Evolutionary conservation across 2,113 vertebrate genomes (phyloP).

Genomic region (Noturus placidus): DNA sequence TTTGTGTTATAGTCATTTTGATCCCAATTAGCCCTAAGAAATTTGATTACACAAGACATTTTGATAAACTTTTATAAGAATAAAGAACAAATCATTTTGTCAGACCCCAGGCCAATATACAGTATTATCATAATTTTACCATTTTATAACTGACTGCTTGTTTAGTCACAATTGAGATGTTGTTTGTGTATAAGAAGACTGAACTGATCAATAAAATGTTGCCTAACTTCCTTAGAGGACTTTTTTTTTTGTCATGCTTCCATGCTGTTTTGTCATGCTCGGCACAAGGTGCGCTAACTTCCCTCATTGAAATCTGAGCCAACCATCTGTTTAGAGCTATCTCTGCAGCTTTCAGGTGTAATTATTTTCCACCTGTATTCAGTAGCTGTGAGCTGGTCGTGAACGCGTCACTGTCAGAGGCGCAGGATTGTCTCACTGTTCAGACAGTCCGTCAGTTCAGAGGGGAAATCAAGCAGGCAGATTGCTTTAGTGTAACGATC

Average conservation of each 20-base stretch:
- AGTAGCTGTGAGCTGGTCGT: slow-evolving; percentile 25
- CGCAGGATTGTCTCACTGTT: slow-evolving; percentile 33
- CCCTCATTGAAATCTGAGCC: slow-evolving; percentile 51
- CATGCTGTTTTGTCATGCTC: slow-evolving; percentile 30
- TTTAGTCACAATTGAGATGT: background rate
- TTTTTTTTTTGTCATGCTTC: slow-evolving; percentile 21
- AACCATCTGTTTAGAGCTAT: slow-evolving; percentile 39
- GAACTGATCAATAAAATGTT: background rate
- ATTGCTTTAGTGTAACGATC: slow-evolving; percentile 57
- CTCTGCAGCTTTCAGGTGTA: slow-evolving; percentile 41
- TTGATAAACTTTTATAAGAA: background rate
- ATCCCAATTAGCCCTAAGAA: background rate
- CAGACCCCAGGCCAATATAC: background rate
- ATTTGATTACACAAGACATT: background rate
- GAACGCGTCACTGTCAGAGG: slow-evolving; percentile 41
- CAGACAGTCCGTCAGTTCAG: slow-evolving; percentile 30
- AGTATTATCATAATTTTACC: background rate
- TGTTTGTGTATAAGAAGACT: background rate
- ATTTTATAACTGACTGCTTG: background rate
- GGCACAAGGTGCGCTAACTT: slow-evolving; percentile 34
- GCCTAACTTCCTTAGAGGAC: background rate
- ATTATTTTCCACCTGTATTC: slow-evolving; percentile 26
- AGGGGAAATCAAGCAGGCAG: slow-evolving; percentile 45
- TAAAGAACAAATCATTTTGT: background rate
- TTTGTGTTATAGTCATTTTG: background rate